Evolutionary conservation across 2,888 invertebrate genomes (phyloP).

Genomic region (Parnassius orleans): DNA sequence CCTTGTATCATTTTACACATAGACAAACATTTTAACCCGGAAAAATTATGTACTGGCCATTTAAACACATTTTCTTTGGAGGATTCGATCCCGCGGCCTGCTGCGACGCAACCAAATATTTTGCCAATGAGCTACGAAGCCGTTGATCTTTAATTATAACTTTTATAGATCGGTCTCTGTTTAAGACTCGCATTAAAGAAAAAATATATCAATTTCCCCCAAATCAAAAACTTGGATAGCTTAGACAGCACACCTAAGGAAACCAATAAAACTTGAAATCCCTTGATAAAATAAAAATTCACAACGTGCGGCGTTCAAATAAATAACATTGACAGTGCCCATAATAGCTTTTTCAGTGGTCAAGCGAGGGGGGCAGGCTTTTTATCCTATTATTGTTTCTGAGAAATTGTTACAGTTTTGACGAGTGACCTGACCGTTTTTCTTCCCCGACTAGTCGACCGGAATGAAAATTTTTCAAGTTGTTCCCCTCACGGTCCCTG

Average conservation of each 20-base stretch:
- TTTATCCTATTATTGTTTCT: conserved; percentile 79
- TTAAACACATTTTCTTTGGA: too few relatives aligned
- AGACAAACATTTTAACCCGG: too few relatives aligned
- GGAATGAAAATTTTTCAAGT: conserved; percentile 81
- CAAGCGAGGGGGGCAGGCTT: conserved; percentile 56
- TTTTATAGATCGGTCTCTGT: too few relatives aligned
- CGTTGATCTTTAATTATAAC: too few relatives aligned
- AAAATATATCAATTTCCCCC: conserved; percentile 13
- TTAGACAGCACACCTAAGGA: conserved; percentile 41
- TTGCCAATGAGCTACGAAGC: too few relatives aligned
- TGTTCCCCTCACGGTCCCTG: conserved; percentile 67
- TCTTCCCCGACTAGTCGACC: conserved; percentile 65
- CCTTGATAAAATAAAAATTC: conserved; percentile 77
- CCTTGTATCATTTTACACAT: too few relatives aligned
- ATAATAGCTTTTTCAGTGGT: conserved; percentile 71
- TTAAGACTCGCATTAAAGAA: too few relatives aligned
- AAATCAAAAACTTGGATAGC: conserved; percentile 21
- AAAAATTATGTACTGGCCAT: too few relatives aligned
- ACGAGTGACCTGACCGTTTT: conserved; percentile 78
- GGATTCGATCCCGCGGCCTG: too few relatives aligned
- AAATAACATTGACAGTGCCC: conserved; percentile 78
- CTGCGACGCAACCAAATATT: too few relatives aligned
- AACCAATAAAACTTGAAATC: conserved; percentile 74
- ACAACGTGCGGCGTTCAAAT: conserved; percentile 68
- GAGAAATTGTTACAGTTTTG: conserved; percentile 81